A percentile compares a stretch with the other conserved stretches of the same genome.
These are phyloP conservation scores for Boulengeromyrus knoepffleri DNA, from an alignment of 2,113 vertebrate genomes.

Conservation along the genomic window DNA sequence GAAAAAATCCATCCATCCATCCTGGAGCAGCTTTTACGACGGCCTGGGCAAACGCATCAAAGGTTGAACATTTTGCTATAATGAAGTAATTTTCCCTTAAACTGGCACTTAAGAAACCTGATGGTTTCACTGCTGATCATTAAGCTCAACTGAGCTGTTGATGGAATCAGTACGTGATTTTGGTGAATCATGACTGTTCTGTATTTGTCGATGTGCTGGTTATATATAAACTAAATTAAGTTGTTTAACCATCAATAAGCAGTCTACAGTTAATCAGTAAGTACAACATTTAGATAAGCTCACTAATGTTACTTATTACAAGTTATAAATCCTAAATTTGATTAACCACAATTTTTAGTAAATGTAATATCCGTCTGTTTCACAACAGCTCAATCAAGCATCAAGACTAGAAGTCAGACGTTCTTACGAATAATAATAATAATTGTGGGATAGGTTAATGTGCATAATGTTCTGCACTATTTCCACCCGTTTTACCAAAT, in stretches of 20 bases:
- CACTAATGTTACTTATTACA: not conserved
- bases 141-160: not conserved
- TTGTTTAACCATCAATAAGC: not conserved
- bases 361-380: not conserved
- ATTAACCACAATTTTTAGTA: not conserved
- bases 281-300: not conserved
- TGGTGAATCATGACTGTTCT: not conserved
- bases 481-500: not conserved
- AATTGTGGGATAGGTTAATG: not conserved
- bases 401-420: not conserved
- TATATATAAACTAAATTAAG: not conserved
- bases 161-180: not conserved
- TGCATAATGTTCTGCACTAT: not conserved
- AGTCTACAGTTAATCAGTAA: not conserved
- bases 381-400: not conserved
- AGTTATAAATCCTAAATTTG: not conserved
- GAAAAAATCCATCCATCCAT: not conserved
- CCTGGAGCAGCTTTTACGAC: not conserved
- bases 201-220: not conserved
- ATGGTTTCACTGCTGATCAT: not conserved
- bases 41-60: not conserved
- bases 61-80: not conserved
- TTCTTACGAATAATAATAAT: not conserved
- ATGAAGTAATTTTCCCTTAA: not conserved
- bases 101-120: not conserved